Conservation (phyloP, 1,140 invertebrate species). For the Drosophila serrata region DNA sequence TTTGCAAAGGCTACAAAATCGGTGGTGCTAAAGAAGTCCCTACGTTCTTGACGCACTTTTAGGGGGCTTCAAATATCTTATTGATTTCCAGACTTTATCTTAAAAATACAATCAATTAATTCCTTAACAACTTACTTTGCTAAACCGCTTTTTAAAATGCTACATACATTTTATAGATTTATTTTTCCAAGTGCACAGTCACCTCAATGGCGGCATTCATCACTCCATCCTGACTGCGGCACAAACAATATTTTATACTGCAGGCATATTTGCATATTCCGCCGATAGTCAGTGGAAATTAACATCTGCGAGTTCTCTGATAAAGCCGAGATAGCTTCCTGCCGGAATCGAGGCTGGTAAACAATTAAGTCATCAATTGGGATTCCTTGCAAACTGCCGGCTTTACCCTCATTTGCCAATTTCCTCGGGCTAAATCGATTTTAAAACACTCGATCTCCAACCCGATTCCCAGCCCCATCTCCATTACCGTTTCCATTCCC, state of each 20-base stretch:
- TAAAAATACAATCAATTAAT: no score
- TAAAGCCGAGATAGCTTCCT: slow-evolving; percentile 33
- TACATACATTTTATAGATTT: not conserved
- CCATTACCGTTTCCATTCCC: not conserved
- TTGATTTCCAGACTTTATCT: no score
- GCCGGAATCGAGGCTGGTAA: slow-evolving; percentile 29
- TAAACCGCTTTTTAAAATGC: no score
- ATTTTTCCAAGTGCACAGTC: not conserved
- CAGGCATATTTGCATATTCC: slow-evolving; percentile 52
- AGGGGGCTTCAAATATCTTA: no score
- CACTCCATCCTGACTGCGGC: not conserved
- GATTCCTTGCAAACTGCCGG: not conserved
- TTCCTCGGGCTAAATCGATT: slow-evolving; percentile 23
- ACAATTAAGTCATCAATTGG: slow-evolving; percentile 63
- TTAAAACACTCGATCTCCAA: not conserved
- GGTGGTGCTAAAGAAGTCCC: no score
- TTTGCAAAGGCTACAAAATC: no score
- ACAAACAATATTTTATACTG: slow-evolving; percentile 45
- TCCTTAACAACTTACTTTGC: no score
- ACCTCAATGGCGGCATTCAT: slow-evolving; percentile 4
- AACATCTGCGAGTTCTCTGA: slow-evolving; percentile 35
- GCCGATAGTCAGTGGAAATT: slow-evolving; percentile 21
- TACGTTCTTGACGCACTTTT: no score
- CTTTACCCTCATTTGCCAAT: slow-evolving; percentile 16
- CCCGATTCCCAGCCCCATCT: not conserved